Evolutionary conservation across 1,140 invertebrate species (phyloP), one percentile per base, ranked within the genome.

Genomic region (Venturia canescens): DNA sequence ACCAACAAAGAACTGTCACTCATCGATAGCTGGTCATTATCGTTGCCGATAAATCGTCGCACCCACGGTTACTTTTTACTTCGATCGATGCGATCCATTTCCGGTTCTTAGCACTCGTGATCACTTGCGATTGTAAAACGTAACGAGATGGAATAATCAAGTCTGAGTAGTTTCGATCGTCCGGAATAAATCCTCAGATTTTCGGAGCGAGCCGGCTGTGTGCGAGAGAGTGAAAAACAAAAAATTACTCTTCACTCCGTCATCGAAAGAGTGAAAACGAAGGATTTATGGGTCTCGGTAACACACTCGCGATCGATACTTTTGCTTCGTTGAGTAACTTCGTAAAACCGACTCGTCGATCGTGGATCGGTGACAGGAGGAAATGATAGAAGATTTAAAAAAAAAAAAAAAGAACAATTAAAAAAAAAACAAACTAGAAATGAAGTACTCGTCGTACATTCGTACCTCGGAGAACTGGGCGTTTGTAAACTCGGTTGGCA

Each of bases 81-180:
- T 76, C 27, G 72, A 76, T 76, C 72, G 4, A n/a, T 21, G 27
- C 60, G 72, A 76, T 76, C 72, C 72, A 76, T 76, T 76, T 76
- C 72, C 53, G 50, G 16, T 76, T 63, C 50, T 44, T 76, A 27
- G 38, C 29, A 34, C 38, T 53, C 0, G 23, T 21, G 2, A 23
- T 74, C 71, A 74, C 71, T 74, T 26, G 2, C 38, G 11, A 53
- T 74, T 5, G 5, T 3, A 57, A 57, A 63, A 63, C 21, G 60
- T 66, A 69, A 0, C 15, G 18, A 31, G 38, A 57, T 21, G 23
- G 34, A 7, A 74, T 27, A 27, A 29, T 29, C 66, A 53, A 74
- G 23, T 74, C 27, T 48, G 16, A 29, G 21, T 69, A 27, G 66
- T 69, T 31, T 29, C 29, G 29, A 69, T 69, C 66, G 66, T 69